A percentile compares a stretch with the other conserved stretches of the same genome.
phyloP scores from a whole-genome alignment of 2,888 invertebrate genomes.

The Apantesis nais region DNA sequence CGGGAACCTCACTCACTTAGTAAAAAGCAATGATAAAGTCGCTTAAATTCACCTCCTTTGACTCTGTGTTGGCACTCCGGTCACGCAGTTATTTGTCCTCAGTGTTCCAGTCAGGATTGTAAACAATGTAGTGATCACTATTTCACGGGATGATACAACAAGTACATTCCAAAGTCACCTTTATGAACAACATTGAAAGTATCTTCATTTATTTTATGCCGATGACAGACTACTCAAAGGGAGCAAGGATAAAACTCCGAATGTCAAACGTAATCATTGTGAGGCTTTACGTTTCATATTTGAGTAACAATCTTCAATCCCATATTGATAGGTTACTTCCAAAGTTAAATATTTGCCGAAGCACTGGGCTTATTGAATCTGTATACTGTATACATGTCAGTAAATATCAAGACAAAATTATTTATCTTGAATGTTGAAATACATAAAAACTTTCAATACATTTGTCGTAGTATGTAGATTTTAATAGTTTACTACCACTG shows the following conservation, averaged over 20 bases:
- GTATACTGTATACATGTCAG: background rate
- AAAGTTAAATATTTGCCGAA: background rate
- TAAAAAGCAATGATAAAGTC: too few relatives aligned
- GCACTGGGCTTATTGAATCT: background rate
- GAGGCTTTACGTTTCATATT: background rate
- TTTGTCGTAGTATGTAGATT: background rate
- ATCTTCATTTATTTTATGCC: background rate
- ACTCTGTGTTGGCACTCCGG: too few relatives aligned
- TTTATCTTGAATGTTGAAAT: background rate
- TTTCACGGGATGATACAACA: background rate
- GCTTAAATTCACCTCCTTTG: too few relatives aligned
- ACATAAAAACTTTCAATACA: background rate
- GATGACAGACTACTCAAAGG: background rate
- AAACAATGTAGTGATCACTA: too few relatives aligned
- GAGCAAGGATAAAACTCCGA: background rate
- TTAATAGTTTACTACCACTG: background rate
- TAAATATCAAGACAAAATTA: background rate
- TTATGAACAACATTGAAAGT: background rate
- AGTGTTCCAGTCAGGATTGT: too few relatives aligned
- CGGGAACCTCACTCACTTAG: rapidly evolving
- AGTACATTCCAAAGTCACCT: too few relatives aligned
- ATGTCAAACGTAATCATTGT: background rate
- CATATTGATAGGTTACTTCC: background rate
- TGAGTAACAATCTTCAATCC: background rate
- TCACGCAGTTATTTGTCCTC: too few relatives aligned